phyloP scores from a whole-genome alignment of 2,113 vertebrate genomes.

The Addax nasomaculatus region DNA sequence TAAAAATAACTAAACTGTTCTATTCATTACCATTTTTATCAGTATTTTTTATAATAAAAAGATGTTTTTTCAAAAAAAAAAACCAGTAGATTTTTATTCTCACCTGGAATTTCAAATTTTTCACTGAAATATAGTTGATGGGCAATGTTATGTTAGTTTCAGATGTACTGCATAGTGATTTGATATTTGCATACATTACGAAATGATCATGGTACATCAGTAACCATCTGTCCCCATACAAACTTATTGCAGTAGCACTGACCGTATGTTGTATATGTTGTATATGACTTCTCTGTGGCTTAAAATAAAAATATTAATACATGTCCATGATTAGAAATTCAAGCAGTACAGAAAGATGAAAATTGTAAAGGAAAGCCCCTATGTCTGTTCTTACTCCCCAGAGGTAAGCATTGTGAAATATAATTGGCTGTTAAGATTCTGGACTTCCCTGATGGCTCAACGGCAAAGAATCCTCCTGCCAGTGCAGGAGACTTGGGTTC shows the following conservation, averaged over 20 bases:
- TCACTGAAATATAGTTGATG: not conserved
- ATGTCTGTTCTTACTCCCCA: not conserved
- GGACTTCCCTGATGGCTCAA: not conserved
- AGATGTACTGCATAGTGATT: not conserved
- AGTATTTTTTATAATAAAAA: not conserved
- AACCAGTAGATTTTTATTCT: not conserved
- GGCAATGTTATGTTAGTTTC: not conserved
- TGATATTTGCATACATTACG: not conserved
- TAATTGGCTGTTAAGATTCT: not conserved
- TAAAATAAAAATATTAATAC: not conserved
- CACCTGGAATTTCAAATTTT: not conserved
- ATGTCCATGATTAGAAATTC: not conserved
- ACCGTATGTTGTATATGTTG: not conserved
- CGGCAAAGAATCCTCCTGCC: not conserved
- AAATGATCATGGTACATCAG: not conserved
- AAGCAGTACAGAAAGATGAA: not conserved
- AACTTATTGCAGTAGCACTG: not conserved
- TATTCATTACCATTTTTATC: not conserved
- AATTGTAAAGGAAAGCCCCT: not conserved
- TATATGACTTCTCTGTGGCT: not conserved
- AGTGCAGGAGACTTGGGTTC: not conserved
- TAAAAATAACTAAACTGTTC: slow-evolving; percentile 5
- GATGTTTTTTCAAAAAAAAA: not conserved
- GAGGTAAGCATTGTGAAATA: not conserved
- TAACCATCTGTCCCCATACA: not conserved